phyloP scores from a whole-genome alignment of 2,113 vertebrate species.

The Nothobranchius furzeri region DNA sequence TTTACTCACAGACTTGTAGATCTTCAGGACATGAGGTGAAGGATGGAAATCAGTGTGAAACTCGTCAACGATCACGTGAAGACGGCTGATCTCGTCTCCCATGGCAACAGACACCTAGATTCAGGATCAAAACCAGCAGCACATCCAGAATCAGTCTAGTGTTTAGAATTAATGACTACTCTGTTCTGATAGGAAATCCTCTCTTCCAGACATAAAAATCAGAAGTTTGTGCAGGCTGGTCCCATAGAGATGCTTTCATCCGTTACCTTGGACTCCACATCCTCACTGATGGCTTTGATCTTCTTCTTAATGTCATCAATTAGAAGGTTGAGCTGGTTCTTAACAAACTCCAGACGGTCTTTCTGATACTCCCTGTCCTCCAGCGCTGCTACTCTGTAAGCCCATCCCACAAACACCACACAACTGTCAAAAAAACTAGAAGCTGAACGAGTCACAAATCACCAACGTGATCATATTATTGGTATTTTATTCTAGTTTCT shows the following conservation, averaged over 20 bases:
- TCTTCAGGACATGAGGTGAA: constrained; percentile 87
- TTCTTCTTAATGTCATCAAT: constrained; percentile 90
- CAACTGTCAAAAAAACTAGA: constrained; percentile 17
- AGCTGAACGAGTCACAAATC: not conserved
- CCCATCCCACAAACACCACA: constrained; percentile 27
- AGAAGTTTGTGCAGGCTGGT: not conserved
- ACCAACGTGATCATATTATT: too few species aligned
- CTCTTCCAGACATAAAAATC: not conserved
- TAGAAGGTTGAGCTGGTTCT: constrained; percentile 89
- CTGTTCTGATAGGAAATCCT: not conserved
- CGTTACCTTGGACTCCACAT: constrained; percentile 89
- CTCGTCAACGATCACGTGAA: constrained; percentile 92
- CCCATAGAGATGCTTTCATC: not conserved
- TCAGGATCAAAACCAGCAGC: not conserved
- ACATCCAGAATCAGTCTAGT: not conserved
- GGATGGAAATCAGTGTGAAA: constrained; percentile 93
- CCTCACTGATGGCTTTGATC: constrained; percentile 89
- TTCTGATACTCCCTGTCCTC: constrained; percentile 91
- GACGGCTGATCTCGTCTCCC: constrained; percentile 95
- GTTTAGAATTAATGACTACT: not conserved
- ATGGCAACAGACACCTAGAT: constrained; percentile 92
- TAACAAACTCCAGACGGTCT: constrained; percentile 90
- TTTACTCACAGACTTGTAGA: constrained; percentile 90
- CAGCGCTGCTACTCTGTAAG: constrained; percentile 84
- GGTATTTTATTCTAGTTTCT: not conserved